Evolutionary conservation across 2,113 vertebrate genomes (phyloP).

Genomic region (Boleophthalmus pectinirostris): DNA sequence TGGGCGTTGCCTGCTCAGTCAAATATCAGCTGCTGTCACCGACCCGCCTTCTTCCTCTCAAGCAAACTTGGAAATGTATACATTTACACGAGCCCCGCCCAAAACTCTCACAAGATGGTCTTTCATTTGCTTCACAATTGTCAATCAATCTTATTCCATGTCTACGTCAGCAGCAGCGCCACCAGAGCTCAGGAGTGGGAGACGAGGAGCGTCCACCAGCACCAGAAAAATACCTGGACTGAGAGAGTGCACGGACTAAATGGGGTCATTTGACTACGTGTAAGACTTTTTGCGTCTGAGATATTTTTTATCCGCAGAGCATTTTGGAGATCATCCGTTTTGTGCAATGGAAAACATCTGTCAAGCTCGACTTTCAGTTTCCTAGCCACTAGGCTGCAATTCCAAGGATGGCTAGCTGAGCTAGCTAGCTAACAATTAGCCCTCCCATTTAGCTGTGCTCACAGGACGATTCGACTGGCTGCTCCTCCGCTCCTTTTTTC

Average conservation of each 20-base stretch:
- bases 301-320: neutral
- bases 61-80: conserved; percentile 57
- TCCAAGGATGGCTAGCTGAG: conserved; percentile 61
- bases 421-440: conserved; percentile 65
- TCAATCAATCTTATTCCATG: conserved; percentile 57
- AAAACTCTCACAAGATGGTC: neutral
- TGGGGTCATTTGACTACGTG: conserved; percentile 36
- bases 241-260: conserved; percentile 55
- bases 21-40: conserved; percentile 46
- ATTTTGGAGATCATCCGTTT: neutral
- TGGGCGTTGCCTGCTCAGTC: conserved; percentile 74
- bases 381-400: conserved; percentile 55
- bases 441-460: conserved; percentile 54
- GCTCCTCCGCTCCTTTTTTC: neutral
- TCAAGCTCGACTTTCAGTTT: conserved; percentile 42
- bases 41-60: conserved; percentile 72
- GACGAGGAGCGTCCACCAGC: conserved; percentile 64
- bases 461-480: conserved; percentile 30
- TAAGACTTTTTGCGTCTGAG: conserved; percentile 7
- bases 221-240: conserved; percentile 54
- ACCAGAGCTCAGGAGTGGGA: conserved; percentile 66
- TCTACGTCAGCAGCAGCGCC: conserved; percentile 58
- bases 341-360: conserved; percentile 32
- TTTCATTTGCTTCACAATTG: conserved; percentile 46
- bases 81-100: conserved; percentile 26